A percentile compares a stretch with the other conserved stretches of the same genome.
Conservation (phyloP, 2,888 invertebrate genomes). For the Agriopis aurantiaria region DNA sequence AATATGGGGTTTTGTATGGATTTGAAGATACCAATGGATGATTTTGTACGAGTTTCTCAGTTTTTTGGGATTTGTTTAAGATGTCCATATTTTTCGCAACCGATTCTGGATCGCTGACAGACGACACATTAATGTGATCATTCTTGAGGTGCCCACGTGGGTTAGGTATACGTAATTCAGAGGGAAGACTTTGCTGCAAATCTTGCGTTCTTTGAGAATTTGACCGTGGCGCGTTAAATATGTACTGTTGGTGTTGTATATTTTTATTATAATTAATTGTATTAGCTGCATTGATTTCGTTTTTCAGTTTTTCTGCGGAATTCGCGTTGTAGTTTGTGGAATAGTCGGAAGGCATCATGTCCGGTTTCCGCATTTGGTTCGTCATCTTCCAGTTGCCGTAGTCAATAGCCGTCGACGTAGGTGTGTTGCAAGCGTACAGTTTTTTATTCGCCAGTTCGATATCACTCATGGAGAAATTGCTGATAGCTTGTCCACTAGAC, state of each 20-base stretch:
- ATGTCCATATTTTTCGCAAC: conserved; percentile 68
- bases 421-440: conserved; percentile 67
- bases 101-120: conserved; percentile 61
- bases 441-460: conserved; percentile 81
- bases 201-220: conserved; percentile 69
- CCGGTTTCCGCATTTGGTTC: conserved; percentile 72
- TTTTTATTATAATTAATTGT: conserved; percentile 75
- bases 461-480: conserved; percentile 76
- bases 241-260: conserved; percentile 72
- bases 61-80: conserved; percentile 69
- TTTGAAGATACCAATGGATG: conserved; percentile 73
- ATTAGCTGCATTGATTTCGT: conserved; percentile 59
- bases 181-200: conserved; percentile 68
- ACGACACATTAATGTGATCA: conserved; percentile 63
- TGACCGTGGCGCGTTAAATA: conserved; percentile 67
- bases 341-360: conserved; percentile 74
- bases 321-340: conserved; percentile 67
- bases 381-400: conserved; percentile 80
- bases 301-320: conserved; percentile 69
- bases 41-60: conserved; percentile 73
- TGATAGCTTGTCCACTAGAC: conserved; percentile 62
- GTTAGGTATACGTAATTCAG: conserved; percentile 79
- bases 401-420: conserved; percentile 67
- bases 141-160: conserved; percentile 70
- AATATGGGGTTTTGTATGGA: conserved; percentile 76